Evolutionary conservation across 2,888 invertebrate genomes (phyloP), one percentile per base, ranked within the genome.

Genomic region (Ochropacha duplaris): DNA sequence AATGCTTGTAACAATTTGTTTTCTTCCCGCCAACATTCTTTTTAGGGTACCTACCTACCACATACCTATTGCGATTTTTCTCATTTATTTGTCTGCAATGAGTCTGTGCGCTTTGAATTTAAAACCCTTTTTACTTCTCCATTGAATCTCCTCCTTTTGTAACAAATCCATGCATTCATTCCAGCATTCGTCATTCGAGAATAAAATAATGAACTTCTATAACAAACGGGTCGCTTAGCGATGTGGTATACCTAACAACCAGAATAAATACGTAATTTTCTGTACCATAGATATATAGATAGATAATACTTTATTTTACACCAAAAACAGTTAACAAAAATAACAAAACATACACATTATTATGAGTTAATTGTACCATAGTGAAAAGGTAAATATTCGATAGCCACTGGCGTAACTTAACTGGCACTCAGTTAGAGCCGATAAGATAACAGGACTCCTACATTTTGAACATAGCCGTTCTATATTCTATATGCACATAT

Each of bases 1-100:
- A 81, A 80, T 79, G 79, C 80, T 82, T 81, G 84, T 81, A 79
- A 80, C 84, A 84, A 87, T 89, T 89, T 88, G 86, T 90, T 86
- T 87, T 84, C 86, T 85, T 86, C 72, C 71, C 74, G 69, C 74
- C 69, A 81, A 83, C 80, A 86, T 84, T 83, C 74, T 81, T 81
- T 83, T 82, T 83, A 76, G 76, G 72, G 78, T 76, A n/a, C n/a
- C n/a, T 73, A 73, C 64, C 76, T 73, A 73, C 64, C 76, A 83
- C 80, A 82, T 81, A 78, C 58, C 56, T 50, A 60, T 55, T 58
- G 61, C 59, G 16, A 66, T 72, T 31, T 72, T 70, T 64, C 70
- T 66, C 72, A 69, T 77, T 76, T 68, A 64, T 69, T 67, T 75
- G 62, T 72, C 65, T 68, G 64, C 56, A 60, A 65, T 59, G 67